These are phyloP conservation scores for Phyllotreta cruciferae DNA, from an alignment of 2,888 invertebrate genomes.

Conservation along the genomic window DNA sequence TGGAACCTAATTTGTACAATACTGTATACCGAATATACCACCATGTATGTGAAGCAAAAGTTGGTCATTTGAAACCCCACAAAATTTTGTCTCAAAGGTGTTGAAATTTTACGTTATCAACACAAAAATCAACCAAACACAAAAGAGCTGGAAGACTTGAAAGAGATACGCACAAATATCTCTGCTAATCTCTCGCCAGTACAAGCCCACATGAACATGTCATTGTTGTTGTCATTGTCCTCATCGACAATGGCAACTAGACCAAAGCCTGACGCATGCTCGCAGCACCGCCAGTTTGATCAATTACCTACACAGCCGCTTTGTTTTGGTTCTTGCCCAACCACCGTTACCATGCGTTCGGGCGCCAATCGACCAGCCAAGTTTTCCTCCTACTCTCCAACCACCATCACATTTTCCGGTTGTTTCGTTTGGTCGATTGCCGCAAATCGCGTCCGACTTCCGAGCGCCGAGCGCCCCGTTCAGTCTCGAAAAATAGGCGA, in stretches of 20 bases:
- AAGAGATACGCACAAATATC: background rate
- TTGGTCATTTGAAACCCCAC: too few relatives aligned
- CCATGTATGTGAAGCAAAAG: too few relatives aligned
- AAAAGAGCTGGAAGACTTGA: too few relatives aligned
- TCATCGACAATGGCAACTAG: constrained; percentile 46
- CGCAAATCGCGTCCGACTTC: background rate
- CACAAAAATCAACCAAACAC: too few relatives aligned
- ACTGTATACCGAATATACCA: too few relatives aligned
- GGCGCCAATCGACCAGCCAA: background rate
- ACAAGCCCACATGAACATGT: constrained; percentile 18
- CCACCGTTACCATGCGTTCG: constrained; percentile 16
- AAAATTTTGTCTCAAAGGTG: too few relatives aligned
- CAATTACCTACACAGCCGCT: constrained; percentile 47
- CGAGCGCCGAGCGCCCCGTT: background rate
- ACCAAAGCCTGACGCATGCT: constrained; percentile 48
- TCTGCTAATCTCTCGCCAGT: background rate
- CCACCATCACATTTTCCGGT: too few relatives aligned
- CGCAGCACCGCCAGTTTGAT: constrained; percentile 52
- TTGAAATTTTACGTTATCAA: too few relatives aligned
- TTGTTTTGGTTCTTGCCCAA: constrained; percentile 10
- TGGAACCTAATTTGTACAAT: too few relatives aligned
- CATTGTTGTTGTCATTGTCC: constrained; percentile 48
- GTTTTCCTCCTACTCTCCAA: constrained; percentile 2
- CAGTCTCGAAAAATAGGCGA: background rate
- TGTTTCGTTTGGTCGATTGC: background rate